These are phyloP conservation scores for Phrynocephalus versicolor DNA, from an alignment of 2,113 vertebrate species.

Conservation along the genomic window DNA sequence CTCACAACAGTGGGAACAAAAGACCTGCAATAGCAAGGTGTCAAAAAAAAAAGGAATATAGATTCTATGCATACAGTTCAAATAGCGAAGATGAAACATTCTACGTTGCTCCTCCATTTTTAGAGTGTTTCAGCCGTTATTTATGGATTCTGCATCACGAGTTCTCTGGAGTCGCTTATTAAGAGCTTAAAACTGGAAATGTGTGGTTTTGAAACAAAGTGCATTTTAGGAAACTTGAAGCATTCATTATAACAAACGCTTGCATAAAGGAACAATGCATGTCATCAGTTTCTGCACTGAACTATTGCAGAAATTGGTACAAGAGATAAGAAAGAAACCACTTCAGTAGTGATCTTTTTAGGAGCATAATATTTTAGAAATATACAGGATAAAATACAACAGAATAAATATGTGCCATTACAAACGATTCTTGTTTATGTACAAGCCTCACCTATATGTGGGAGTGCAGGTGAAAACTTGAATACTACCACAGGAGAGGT, in stretches of 20 bases:
- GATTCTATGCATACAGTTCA: constrained; percentile 32
- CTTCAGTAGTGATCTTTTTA: background rate
- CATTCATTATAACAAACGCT: background rate
- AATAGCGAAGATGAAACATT: background rate
- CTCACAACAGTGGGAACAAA: too few species aligned
- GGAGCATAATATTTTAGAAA: background rate
- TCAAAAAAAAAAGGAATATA: constrained; percentile 4
- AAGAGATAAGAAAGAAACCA: background rate
- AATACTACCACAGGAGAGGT: constrained; percentile 94
- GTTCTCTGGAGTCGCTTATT: too few species aligned
- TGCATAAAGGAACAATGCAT: too few species aligned
- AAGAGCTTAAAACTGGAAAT: background rate
- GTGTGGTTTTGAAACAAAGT: background rate
- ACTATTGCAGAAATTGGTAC: too few species aligned
- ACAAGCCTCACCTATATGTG: constrained; percentile 75
- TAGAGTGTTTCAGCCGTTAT: too few species aligned
- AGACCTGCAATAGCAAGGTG: too few species aligned
- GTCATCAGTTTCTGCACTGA: too few species aligned
- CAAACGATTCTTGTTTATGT: background rate
- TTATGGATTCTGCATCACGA: too few species aligned
- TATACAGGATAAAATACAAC: background rate
- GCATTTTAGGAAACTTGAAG: background rate
- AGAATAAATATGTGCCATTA: background rate
- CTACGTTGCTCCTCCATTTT: background rate
- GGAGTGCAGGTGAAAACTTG: constrained; percentile 81